A percentile compares a stretch with the other conserved stretches of the same genome.
These are phyloP conservation scores for Rhyacichthys aspro DNA, from an alignment of 2,797 vertebrate species.

Conservation along the genomic window DNA sequence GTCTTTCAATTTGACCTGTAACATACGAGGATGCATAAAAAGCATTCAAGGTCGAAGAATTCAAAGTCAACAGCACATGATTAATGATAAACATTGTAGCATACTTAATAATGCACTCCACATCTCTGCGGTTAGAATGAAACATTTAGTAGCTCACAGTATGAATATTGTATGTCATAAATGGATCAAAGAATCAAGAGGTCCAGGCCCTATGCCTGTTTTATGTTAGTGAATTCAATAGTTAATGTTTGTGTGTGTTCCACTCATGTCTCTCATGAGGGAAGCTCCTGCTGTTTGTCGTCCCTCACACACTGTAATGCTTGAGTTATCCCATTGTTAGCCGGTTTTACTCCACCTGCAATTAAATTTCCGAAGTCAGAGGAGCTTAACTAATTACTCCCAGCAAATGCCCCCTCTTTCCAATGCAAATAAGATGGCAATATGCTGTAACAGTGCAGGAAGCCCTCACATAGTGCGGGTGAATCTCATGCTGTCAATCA, in stretches of 20 bases:
- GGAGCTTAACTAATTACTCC: constrained; percentile 76
- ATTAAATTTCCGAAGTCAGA: constrained; percentile 74
- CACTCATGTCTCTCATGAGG: constrained; percentile 33
- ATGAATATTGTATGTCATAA: constrained; percentile 74
- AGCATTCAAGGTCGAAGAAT: constrained; percentile 56
- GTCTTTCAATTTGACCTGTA: constrained; percentile 40
- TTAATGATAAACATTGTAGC: constrained; percentile 56
- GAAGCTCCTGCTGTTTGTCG: constrained; percentile 53
- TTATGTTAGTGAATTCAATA: constrained; percentile 7
- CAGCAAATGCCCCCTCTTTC: constrained; percentile 56
- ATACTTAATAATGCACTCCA: constrained; percentile 57
- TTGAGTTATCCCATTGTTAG: constrained; percentile 70
- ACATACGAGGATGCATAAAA: constrained; percentile 12
- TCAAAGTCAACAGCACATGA: constrained; percentile 38
- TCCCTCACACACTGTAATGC: constrained; percentile 61
- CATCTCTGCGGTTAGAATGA: constrained; percentile 59
- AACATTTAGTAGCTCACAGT: constrained; percentile 63
- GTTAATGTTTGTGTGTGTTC: constrained; percentile 30
- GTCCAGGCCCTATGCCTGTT: constrained; percentile 45
- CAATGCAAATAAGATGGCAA: constrained; percentile 63
- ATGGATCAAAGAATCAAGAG: constrained; percentile 60
- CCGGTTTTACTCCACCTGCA: constrained; percentile 67
- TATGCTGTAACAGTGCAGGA: constrained; percentile 59
- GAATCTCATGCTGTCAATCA: constrained; percentile 72
- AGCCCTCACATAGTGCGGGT: constrained; percentile 52